phyloP scores from a whole-genome alignment of 2,113 vertebrate genomes.

The Mobula birostris region DNA sequence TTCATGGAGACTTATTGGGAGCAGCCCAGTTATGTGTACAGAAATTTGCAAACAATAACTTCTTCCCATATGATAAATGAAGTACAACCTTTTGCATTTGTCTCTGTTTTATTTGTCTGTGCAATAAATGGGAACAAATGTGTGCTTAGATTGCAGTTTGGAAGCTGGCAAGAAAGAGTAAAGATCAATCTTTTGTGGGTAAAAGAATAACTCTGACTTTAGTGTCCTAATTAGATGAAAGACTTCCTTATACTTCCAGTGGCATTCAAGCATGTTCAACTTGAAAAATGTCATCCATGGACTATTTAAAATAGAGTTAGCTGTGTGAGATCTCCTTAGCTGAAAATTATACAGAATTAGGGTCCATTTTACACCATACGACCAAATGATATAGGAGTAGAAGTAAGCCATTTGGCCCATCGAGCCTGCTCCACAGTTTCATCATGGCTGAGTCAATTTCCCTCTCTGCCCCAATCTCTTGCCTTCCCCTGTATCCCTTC shows the following conservation, averaged over 20 bases:
- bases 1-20: conserved; percentile 36
- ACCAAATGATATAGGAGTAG: no score
- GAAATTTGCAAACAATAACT: conserved; percentile 62
- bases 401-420: no score
- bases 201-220: conserved; percentile 50
- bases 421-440: no score
- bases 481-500: no score
- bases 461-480: no score
- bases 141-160: conserved; percentile 52
- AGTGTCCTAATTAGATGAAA: conserved; percentile 54
- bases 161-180: conserved; percentile 38
- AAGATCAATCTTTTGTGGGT: conserved; percentile 50
- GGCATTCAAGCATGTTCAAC: conserved; percentile 54
- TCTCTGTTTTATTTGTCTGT: conserved; percentile 56
- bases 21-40: conserved; percentile 38
- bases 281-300: conserved; percentile 63
- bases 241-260: conserved; percentile 55
- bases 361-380: conserved; percentile 47
- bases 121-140: conserved; percentile 60
- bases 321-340: conserved; percentile 53
- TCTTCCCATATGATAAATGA: conserved; percentile 58
- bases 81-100: conserved; percentile 62
- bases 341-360: conserved; percentile 70
- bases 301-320: conserved; percentile 59
- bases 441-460: no score